Conservation (phyloP, 2,888 invertebrate genomes). For the Drosophila recens region DNA sequence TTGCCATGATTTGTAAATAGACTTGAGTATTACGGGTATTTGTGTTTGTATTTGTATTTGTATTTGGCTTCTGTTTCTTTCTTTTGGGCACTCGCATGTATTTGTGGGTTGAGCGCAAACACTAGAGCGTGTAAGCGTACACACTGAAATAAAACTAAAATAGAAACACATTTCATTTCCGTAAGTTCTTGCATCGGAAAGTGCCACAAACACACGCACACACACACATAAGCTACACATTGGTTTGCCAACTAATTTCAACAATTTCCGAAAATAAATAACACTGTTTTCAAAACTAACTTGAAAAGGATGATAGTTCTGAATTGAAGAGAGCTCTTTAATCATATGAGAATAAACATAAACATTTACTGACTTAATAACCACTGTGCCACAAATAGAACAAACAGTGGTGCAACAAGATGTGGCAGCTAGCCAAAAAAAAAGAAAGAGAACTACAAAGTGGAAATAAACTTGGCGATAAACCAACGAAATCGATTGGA, state of each 20-base stretch:
- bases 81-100: conserved; percentile 33
- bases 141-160: conserved; percentile 71
- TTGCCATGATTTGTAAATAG: conserved; percentile 75
- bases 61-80: conserved; percentile 19
- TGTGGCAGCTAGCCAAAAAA: conserved; percentile 40
- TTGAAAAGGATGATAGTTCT: background rate
- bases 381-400: conserved; percentile 39
- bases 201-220: conserved; percentile 36
- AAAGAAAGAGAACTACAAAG: conserved; percentile 52
- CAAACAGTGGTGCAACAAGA: conserved; percentile 21
- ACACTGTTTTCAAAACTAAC: background rate
- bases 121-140: conserved; percentile 74
- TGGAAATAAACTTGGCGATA: conserved; percentile 78
- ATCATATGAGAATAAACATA: background rate
- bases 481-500: conserved; percentile 80
- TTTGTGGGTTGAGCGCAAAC: conserved; percentile 60
- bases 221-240: conserved; percentile 33
- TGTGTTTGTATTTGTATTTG: conserved; percentile 28
- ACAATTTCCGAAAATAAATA: conserved; percentile 1
- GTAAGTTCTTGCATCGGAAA: conserved; percentile 70
- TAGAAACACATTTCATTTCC: conserved; percentile 81
- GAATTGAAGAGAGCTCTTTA: background rate
- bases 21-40: conserved; percentile 60
- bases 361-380: background rate
- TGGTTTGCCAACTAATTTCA: conserved; percentile 12